Evolutionary conservation across 2,113 vertebrate species (phyloP), one percentile per base, ranked within the genome.

Genomic region (Lates calcarifer): DNA sequence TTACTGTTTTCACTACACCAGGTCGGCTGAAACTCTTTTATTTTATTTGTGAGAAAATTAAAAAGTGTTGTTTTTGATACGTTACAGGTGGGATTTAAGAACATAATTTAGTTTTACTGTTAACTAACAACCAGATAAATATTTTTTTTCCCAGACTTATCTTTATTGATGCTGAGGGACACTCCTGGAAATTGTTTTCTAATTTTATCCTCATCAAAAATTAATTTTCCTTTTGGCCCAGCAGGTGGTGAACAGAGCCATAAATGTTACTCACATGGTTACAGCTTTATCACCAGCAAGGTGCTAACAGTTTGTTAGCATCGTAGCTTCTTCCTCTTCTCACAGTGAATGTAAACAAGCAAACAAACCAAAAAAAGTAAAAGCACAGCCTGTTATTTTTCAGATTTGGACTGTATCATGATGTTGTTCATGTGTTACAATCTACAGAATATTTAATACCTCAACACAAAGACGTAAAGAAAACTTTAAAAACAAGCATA

Each of bases 1-100:
- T 79, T 49, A 64, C n/a, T 43, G 37, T 35, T 77, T 33, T 77
- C 49, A 31, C n/a, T 20, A 26, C 24, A 35, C 2, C 66, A 28
- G 22, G 3, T 20, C 7, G 35, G 20, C 67, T 80, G 26, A 35
- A 60, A 47, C 2, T 24, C 35, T 37, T 64, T 24, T 41, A 41
- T 76, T 58, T n/a, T 67, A 62, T 75, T 75, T 37, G 26, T 74
- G 49, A 69, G 24, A 62, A 55, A 22, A 24, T 22, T 24, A 12
- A 11, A 33, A 24, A 0, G 0, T 57, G 2, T 53, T 24, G 4
- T 69, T 57, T n/a, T 33, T 39, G 35, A 2, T 70, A 15, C 15
- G 26, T 24, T 68, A 12, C 6, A 43, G 5, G 6, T 15, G 2
- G 20, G 33, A 31, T 67, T 51, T 24, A 39, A 33, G 37, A 18